phyloP scores from a whole-genome alignment of 1,140 invertebrate genomes.

The Aphaenogaster rudis region DNA sequence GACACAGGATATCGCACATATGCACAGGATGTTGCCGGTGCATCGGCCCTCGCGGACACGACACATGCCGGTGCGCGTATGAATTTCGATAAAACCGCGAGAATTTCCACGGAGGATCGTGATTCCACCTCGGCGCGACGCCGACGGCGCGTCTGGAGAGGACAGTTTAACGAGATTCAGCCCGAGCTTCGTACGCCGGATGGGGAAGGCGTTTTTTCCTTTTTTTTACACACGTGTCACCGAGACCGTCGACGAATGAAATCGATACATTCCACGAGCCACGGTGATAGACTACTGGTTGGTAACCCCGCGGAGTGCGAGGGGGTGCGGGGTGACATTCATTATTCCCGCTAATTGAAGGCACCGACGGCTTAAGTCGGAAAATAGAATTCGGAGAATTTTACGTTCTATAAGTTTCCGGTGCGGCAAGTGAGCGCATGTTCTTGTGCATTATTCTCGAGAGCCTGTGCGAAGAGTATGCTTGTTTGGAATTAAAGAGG shows the following conservation, averaged over 20 bases:
- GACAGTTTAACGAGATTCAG: conserved; percentile 77
- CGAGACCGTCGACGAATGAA: conserved; percentile 43
- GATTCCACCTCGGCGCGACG: conserved; percentile 1
- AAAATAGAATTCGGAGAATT: not conserved
- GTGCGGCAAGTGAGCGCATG: not conserved
- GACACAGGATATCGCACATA: not conserved
- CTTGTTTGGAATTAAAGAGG: not conserved
- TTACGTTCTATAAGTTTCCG: not conserved
- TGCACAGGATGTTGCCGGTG: not conserved
- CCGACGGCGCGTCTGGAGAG: conserved; percentile 65
- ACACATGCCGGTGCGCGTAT: conserved; percentile 51
- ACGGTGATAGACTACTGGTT: conserved; percentile 2
- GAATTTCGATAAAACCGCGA: conserved; percentile 77
- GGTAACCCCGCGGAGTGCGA: not conserved
- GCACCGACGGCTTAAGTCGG: not conserved
- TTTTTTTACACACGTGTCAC: conserved; percentile 27
- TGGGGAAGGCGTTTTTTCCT: conserved; percentile 31
- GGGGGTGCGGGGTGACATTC: not conserved
- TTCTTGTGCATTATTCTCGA: not conserved
- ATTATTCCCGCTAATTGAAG: conserved; percentile 39
- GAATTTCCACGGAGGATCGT: conserved; percentile 72
- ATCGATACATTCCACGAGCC: conserved; percentile 70
- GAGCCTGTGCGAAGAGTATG: not conserved
- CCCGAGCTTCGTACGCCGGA: conserved; percentile 23
- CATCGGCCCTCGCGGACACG: not conserved